Evolutionary conservation across 1,140 invertebrate species (phyloP).

Genomic region (Drosophila guanche): DNA sequence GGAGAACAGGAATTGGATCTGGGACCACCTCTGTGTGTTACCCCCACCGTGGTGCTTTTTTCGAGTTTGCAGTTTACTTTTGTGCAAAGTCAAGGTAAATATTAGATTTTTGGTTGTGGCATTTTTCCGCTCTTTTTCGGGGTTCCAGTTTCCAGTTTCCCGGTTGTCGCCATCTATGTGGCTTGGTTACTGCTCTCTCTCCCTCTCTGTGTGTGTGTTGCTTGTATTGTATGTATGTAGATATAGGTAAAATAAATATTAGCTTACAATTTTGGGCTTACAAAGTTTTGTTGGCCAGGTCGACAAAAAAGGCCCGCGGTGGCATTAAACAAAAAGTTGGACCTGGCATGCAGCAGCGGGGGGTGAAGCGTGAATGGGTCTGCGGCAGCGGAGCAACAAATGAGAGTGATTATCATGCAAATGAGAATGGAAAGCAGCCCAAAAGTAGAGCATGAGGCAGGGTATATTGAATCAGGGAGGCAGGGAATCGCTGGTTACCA

Average conservation of each 20-base stretch:
- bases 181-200: too few species aligned
- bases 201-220: not conserved
- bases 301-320: constrained; percentile 68
- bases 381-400: constrained; percentile 18
- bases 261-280: constrained; percentile 79
- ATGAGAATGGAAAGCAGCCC: constrained; percentile 14
- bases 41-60: constrained; percentile 12
- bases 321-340: constrained; percentile 67
- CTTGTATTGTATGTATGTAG: constrained; percentile 39
- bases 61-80: constrained; percentile 72
- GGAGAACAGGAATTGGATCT: constrained; percentile 19
- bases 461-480: not conserved
- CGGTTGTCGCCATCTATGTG: too few species aligned
- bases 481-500: not conserved
- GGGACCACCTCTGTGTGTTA: not conserved
- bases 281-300: constrained; percentile 59
- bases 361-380: constrained; percentile 30
- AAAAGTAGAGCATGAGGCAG: not conserved
- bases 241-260: constrained; percentile 78
- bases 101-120: constrained; percentile 76
- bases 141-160: constrained; percentile 28
- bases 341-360: constrained; percentile 14
- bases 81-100: constrained; percentile 77
- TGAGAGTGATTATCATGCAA: constrained; percentile 46
- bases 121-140: constrained; percentile 53